These are phyloP conservation scores for Blera fallax DNA, from an alignment of 2,888 invertebrate genomes.

Conservation along the genomic window DNA sequence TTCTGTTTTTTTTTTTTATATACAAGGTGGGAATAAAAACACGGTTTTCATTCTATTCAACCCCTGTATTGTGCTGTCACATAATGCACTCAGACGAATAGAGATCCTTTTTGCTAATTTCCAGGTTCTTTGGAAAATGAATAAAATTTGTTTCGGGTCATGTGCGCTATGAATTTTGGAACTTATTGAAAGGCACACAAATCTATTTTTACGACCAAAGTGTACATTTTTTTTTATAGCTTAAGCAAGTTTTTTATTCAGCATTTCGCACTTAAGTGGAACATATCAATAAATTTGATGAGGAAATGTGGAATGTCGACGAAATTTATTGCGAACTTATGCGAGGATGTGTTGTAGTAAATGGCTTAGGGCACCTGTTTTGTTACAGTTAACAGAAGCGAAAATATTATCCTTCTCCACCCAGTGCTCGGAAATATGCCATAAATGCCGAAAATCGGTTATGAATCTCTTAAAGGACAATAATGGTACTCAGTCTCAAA, in stretches of 20 bases:
- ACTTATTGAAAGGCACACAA: not conserved
- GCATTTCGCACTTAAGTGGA: not conserved
- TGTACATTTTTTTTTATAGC: not conserved
- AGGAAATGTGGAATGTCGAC: not conserved
- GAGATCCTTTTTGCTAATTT: slow-evolving; percentile 28
- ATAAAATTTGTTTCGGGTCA: slow-evolving; percentile 12
- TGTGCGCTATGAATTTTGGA: not conserved
- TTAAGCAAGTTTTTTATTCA: not conserved
- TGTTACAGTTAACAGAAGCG: not conserved
- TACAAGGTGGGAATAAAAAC: slow-evolving; percentile 65
- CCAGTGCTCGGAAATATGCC: no score
- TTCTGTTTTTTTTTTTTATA: not conserved
- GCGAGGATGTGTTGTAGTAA: not conserved
- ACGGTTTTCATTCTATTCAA: slow-evolving; percentile 33
- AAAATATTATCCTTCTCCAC: no score
- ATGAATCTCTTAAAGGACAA: no score
- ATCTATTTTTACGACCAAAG: not conserved
- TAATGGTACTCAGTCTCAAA: no score
- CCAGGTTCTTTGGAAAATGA: not conserved
- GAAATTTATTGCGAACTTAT: not conserved
- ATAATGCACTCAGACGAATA: slow-evolving; percentile 47
- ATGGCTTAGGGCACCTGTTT: not conserved
- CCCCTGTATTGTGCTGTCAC: slow-evolving; percentile 38
- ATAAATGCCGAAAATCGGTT: no score
- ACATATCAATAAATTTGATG: not conserved